Conservation (phyloP, 1,140 invertebrate genomes). For the Hylyphantes graminicola region DNA sequence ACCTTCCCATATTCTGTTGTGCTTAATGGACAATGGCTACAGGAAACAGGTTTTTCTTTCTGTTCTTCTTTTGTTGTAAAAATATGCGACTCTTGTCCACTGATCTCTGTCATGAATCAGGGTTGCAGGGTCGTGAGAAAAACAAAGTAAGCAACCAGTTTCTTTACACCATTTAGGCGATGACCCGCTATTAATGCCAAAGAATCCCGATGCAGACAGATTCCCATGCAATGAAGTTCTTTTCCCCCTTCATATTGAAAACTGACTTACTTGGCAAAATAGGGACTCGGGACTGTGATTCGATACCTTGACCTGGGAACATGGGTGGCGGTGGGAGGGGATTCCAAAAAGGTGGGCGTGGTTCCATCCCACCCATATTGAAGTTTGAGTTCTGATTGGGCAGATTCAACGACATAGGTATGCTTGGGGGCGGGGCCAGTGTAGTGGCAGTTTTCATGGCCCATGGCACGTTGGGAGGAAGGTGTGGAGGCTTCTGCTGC, state of each 20-base stretch:
- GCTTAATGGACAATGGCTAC: no score
- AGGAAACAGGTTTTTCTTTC: no score
- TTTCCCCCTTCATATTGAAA: background rate
- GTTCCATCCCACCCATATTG: background rate
- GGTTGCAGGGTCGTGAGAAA: no score
- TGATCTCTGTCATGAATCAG: no score
- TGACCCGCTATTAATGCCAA: no score
- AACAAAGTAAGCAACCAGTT: no score
- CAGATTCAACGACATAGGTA: constrained; percentile 66
- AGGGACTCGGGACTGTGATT: background rate
- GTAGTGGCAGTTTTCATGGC: background rate
- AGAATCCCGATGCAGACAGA: no score
- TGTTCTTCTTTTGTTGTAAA: no score
- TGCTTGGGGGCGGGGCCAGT: constrained; percentile 19
- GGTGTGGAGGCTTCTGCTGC: background rate
- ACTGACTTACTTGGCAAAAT: background rate
- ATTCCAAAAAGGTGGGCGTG: constrained; percentile 22
- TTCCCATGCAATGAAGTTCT: no score
- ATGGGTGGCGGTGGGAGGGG: constrained; percentile 42
- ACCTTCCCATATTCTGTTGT: no score
- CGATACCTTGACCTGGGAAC: constrained; percentile 5
- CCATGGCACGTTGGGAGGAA: background rate
- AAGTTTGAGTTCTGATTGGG: background rate
- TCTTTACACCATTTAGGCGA: no score
- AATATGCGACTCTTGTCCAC: no score